These are phyloP conservation scores for Anoplius nigerrimus DNA, from an alignment of 2,888 invertebrate genomes.

Conservation along the genomic window DNA sequence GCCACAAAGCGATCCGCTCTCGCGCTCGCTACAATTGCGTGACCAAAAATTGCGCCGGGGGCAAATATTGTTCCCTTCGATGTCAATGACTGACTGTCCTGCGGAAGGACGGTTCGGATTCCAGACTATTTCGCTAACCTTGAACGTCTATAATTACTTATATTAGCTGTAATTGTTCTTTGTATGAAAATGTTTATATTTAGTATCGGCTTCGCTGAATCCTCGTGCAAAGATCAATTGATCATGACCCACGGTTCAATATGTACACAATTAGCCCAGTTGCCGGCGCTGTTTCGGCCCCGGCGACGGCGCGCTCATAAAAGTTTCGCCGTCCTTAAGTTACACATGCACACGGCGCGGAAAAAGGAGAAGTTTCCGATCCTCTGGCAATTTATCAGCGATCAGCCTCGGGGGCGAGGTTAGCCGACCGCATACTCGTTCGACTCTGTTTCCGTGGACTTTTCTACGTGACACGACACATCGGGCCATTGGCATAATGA, in stretches of 20 bases:
- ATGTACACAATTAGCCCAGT: too few relatives aligned
- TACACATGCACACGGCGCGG: too few relatives aligned
- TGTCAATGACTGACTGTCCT: not conserved
- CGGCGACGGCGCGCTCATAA: not conserved
- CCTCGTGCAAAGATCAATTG: too few relatives aligned
- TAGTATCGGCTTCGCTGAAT: too few relatives aligned
- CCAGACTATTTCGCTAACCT: too few relatives aligned
- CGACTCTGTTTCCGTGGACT: slow-evolving; percentile 29
- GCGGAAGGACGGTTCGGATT: too few relatives aligned
- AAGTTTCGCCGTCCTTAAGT: not conserved
- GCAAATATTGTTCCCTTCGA: not conserved
- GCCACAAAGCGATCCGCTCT: not conserved
- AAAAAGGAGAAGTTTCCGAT: not conserved
- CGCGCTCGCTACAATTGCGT: not conserved
- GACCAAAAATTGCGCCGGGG: not conserved
- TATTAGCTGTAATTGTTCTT: too few relatives aligned
- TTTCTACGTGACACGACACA: slow-evolving; percentile 49
- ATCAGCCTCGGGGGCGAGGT: slow-evolving; percentile 22
- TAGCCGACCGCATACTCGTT: slow-evolving; percentile 20
- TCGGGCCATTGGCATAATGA: slow-evolving; percentile 60
- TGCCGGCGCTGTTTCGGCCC: not conserved
- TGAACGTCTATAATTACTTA: too few relatives aligned
- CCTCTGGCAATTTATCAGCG: slow-evolving; percentile 21
- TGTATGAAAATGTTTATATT: too few relatives aligned
- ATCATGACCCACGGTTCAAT: too few relatives aligned